These are phyloP conservation scores for Enteromius afrohamiltoni DNA, from an alignment of 2,797 vertebrate genomes.

Conservation along the genomic window DNA sequence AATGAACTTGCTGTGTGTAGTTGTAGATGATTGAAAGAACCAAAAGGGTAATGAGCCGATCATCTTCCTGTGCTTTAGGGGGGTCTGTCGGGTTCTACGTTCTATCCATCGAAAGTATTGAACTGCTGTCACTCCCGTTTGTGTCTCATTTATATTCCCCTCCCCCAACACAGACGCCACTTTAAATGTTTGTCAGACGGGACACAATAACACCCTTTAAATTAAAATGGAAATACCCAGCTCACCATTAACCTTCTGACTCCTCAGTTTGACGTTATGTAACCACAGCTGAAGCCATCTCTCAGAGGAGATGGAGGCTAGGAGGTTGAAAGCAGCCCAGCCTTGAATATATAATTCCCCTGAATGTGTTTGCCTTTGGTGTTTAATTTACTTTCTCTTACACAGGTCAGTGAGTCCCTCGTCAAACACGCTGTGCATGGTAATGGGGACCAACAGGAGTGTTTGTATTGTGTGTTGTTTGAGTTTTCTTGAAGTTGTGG, in stretches of 20 bases:
- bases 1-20: not conserved
- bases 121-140: slow-evolving; percentile 35
- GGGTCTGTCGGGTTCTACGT: not conserved
- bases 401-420: slow-evolving; percentile 49
- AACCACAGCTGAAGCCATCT: slow-evolving; percentile 38
- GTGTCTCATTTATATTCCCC: slow-evolving; percentile 29
- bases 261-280: slow-evolving; percentile 46
- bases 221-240: slow-evolving; percentile 59
- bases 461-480: slow-evolving; percentile 8
- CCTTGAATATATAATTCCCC: slow-evolving; percentile 49
- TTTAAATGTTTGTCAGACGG: slow-evolving; percentile 59
- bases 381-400: slow-evolving; percentile 54
- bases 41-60: slow-evolving; percentile 21
- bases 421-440: slow-evolving; percentile 30
- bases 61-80: slow-evolving; percentile 18
- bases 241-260: slow-evolving; percentile 55
- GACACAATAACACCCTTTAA: slow-evolving; percentile 56
- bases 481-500: not conserved
- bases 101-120: slow-evolving; percentile 21
- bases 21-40: slow-evolving; percentile 18
- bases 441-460: slow-evolving; percentile 32
- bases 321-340: slow-evolving; percentile 35
- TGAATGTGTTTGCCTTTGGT: slow-evolving; percentile 53
- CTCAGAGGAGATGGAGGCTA: slow-evolving; percentile 28
- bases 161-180: slow-evolving; percentile 11